phyloP scores from a whole-genome alignment of 1,140 invertebrate species.

The Andricus grossulariae region DNA sequence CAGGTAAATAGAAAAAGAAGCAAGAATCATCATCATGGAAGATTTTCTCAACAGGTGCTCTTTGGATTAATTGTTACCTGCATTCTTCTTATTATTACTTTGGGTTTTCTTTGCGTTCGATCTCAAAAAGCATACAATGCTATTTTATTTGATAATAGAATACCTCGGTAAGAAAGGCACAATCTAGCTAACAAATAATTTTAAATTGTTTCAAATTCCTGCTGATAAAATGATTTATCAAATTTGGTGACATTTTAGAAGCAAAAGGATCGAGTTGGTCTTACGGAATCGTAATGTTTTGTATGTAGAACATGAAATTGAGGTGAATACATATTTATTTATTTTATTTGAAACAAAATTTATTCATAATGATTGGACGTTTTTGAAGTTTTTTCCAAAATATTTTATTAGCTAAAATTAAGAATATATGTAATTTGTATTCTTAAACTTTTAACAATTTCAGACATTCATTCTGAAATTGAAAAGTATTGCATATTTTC shows the following conservation, averaged over 20 bases:
- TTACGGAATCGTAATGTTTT: constrained; percentile 66
- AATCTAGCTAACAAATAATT: constrained; percentile 33
- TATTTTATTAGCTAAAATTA: too few species aligned
- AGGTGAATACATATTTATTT: constrained; percentile 67
- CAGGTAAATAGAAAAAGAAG: too few species aligned
- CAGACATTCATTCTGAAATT: too few species aligned
- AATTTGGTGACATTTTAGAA: constrained; percentile 38
- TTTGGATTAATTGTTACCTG: constrained; percentile 38
- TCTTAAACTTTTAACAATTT: too few species aligned
- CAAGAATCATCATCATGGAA: background rate
- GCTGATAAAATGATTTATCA: constrained; percentile 33
- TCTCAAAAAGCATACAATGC: constrained; percentile 40
- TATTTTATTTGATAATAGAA: constrained; percentile 38
- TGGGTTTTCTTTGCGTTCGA: constrained; percentile 37
- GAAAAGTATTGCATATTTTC: too few species aligned
- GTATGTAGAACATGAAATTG: constrained; percentile 75
- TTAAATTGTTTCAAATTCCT: constrained; percentile 30
- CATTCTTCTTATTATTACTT: constrained; percentile 25
- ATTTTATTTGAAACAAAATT: background rate
- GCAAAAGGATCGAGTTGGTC: constrained; percentile 51
- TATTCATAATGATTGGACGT: too few species aligned
- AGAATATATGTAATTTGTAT: too few species aligned
- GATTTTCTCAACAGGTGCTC: constrained; percentile 25
- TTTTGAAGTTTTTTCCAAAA: too few species aligned
- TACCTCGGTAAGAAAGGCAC: constrained; percentile 8